Base-by-base conservation (phyloP, 2,113 vertebrate genomes). In the Lepisosteus oculatus region DNA sequence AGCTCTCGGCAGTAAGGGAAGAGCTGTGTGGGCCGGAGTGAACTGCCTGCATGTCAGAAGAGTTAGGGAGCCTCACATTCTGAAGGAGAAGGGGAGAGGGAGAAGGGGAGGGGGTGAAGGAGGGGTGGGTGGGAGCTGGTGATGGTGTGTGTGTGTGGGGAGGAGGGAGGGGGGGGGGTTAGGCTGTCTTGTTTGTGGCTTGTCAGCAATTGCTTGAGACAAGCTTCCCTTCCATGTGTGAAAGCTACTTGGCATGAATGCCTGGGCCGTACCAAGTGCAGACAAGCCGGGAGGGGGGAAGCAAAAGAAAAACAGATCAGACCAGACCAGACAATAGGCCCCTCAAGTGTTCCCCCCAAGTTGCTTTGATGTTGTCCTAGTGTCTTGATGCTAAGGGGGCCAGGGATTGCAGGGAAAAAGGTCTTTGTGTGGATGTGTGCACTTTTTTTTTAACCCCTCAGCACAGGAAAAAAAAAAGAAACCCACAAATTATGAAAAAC, bases 171-270 rank as follows among this genome's bases (percentile, higher is more conserved):
- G 74, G 77, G 74, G 66, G 69, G 68, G 75, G 77, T 76, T 89
- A 85, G 91, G 85, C 87, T 84, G 91, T 90, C 93, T 94, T 93
- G 92, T 94, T 93, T 93, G 92, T 93, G 92, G 93, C 92, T 95
- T 93, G 93, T 94, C 93, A 94, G 93, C 93, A 94, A 93, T 93
- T 92, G 92, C 93, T 90, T 85, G 90, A 93, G 92, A 94, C 92
- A 92, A 92, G 92, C 92, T 91, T 78, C 80, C 79, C 77, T 78
- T 91, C 92, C 92, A 93, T 93, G 93, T 94, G 93, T 94, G 93
- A 94, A 93, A 94, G 93, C 93, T 87, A 87, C 93, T 93, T 92
- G 93, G 93, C 93, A 89, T 93, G 93, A 94, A 95, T 92, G 93
- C 92, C 90, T 90, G 93, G 93, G 90, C 91, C 70, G 83, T 94